These are phyloP conservation scores for Meteorus sp. DNA, from an alignment of 1,140 invertebrate genomes.

Conservation along the genomic window DNA sequence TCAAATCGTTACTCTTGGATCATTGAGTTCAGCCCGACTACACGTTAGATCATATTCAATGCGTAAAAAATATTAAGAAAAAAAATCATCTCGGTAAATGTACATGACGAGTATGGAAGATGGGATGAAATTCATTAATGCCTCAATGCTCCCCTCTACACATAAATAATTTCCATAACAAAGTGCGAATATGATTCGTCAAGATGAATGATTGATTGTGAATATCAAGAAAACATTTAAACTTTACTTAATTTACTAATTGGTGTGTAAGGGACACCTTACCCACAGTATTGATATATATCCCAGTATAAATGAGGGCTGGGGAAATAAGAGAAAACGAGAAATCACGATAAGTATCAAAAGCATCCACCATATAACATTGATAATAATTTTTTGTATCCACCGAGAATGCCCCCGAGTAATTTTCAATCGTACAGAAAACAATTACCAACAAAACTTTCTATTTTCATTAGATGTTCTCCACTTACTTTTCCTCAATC, in stretches of 20 bases:
- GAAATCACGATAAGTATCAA: slow-evolving; percentile 40
- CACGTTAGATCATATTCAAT: slow-evolving; percentile 27
- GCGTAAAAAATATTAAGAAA: slow-evolving; percentile 51
- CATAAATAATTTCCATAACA: not conserved
- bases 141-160: too few species aligned
- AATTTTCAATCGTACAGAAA: slow-evolving; percentile 16
- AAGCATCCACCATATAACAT: too few species aligned
- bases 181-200: not conserved
- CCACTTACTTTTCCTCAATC: slow-evolving; percentile 62
- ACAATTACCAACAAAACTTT: slow-evolving; percentile 15
- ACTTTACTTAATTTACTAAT: slow-evolving; percentile 35
- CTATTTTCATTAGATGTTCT: slow-evolving; percentile 23
- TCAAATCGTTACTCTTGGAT: not conserved
- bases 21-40: not conserved
- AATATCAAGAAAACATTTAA: slow-evolving; percentile 8
- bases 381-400: too few species aligned
- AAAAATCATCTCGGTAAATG: slow-evolving; percentile 48
- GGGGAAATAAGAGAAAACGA: slow-evolving; percentile 51
- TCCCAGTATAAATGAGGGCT: slow-evolving; percentile 56
- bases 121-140: too few species aligned
- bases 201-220: too few species aligned
- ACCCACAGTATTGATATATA: slow-evolving; percentile 57
- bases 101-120: too few species aligned
- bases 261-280: slow-evolving; percentile 49
- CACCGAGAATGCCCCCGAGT: too few species aligned